Percentiles rank a stretch among this genome's conserved stretches.
Evolutionary conservation across 2,113 vertebrate genomes (phyloP).

Genomic region (Equus przewalskii): DNA sequence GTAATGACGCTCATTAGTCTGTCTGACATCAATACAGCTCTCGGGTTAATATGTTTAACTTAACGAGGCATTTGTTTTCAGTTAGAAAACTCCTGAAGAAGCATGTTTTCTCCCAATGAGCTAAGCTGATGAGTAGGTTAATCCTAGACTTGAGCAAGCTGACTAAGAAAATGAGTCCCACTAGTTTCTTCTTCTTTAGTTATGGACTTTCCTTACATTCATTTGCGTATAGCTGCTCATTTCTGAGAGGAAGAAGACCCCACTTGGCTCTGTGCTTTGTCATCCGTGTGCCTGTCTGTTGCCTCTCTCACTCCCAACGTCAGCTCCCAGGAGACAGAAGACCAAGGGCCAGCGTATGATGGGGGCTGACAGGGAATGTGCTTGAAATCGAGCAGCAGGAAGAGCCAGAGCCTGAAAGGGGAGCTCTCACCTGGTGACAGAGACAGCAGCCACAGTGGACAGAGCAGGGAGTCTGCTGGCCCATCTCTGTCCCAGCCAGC

Average conservation of each 20-base stretch:
- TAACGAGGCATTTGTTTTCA: slow-evolving; percentile 86
- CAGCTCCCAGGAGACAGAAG: neutral
- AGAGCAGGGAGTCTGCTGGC: neutral
- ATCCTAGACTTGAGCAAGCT: slow-evolving; percentile 76
- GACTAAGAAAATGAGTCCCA: slow-evolving; percentile 81
- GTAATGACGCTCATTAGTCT: slow-evolving; percentile 80
- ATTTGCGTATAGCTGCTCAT: slow-evolving; percentile 67
- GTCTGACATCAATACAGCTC: slow-evolving; percentile 79
- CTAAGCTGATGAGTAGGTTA: slow-evolving; percentile 83
- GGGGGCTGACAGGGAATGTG: too few species aligned
- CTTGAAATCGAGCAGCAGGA: neutral
- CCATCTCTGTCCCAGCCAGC: accelerated
- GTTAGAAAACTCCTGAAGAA: slow-evolving; percentile 82
- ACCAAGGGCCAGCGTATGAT: accelerated
- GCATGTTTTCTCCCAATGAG: slow-evolving; percentile 80
- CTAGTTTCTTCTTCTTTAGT: slow-evolving; percentile 46
- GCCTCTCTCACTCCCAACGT: neutral
- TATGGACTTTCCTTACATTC: slow-evolving; percentile 71
- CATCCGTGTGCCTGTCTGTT: neutral
- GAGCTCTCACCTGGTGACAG: accelerated
- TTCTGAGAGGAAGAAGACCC: slow-evolving; percentile 57
- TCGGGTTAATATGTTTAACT: slow-evolving; percentile 83
- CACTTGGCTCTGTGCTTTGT: neutral
- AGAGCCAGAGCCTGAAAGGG: accelerated
- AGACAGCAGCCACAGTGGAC: neutral